Percentiles rank a stretch among this genome's conserved stretches.
phyloP scores from a whole-genome alignment of 1,140 invertebrate species.

The Drosophila pallidifrons region DNA sequence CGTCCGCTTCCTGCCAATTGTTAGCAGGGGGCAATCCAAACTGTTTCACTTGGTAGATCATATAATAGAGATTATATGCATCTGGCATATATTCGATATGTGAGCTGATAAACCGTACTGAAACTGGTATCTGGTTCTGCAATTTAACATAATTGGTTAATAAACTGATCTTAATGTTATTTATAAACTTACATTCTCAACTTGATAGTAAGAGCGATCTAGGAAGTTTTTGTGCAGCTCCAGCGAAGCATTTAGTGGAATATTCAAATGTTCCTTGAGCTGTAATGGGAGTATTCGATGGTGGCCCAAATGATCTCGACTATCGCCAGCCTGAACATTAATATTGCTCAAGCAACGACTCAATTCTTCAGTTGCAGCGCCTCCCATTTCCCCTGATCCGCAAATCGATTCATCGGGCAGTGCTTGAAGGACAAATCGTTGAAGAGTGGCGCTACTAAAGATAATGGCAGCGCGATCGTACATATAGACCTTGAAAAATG shows the following conservation, averaged over 20 bases:
- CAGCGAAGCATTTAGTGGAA: constrained; percentile 30
- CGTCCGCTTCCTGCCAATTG: neutral
- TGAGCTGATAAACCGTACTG: constrained; percentile 35
- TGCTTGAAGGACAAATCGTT: constrained; percentile 44
- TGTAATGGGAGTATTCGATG: constrained; percentile 69
- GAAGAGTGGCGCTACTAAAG: constrained; percentile 55
- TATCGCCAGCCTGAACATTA: constrained; percentile 61
- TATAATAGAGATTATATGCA: constrained; percentile 56
- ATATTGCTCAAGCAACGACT: constrained; percentile 61
- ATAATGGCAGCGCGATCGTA: constrained; percentile 39
- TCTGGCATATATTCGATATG: constrained; percentile 12
- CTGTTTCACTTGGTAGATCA: constrained; percentile 45
- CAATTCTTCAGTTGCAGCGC: constrained; percentile 43
- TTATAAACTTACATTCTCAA: constrained; percentile 50
- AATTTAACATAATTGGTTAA: neutral
- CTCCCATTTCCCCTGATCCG: neutral
- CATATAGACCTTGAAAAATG: constrained; percentile 48
- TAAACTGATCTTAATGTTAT: neutral
- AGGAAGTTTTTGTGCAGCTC: constrained; percentile 48
- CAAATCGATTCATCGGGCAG: constrained; percentile 56
- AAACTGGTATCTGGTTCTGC: constrained; percentile 46
- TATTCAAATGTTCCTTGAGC: constrained; percentile 24
- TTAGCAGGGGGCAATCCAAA: constrained; percentile 42
- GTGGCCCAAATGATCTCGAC: constrained; percentile 48
- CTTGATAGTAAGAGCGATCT: constrained; percentile 44